Percentiles rank a stretch among this genome's conserved stretches.
These are phyloP conservation scores for Acanthisitta chloris DNA, from an alignment of 2,113 vertebrate species.

Conservation along the genomic window DNA sequence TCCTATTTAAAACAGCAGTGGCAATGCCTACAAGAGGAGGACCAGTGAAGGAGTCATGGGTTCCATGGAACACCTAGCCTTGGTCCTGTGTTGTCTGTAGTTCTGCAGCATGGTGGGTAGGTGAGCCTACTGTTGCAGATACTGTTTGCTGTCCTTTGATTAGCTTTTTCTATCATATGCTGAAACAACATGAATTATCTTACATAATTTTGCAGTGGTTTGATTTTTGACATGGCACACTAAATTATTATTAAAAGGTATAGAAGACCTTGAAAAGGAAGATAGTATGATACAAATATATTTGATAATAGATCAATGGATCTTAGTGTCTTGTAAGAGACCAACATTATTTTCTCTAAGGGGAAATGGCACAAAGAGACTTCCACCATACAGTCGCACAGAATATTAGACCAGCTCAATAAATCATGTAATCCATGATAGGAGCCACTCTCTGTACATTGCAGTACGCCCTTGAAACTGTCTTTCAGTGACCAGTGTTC, in stretches of 20 bases:
- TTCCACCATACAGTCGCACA: not conserved
- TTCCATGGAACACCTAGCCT: fast-evolving
- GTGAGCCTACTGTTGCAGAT: not conserved
- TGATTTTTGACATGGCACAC: not conserved
- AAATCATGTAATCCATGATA: not conserved
- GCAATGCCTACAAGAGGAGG: not conserved
- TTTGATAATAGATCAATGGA: not conserved
- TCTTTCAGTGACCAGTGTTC: not conserved
- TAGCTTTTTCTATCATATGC: not conserved
- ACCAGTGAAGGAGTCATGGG: not conserved
- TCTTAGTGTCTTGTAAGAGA: not conserved
- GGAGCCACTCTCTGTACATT: not conserved
- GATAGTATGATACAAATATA: not conserved
- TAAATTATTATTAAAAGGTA: not conserved
- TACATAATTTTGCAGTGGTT: not conserved
- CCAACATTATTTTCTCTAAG: not conserved
- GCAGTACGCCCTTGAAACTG: not conserved
- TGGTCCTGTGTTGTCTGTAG: not conserved
- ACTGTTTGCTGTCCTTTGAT: not conserved
- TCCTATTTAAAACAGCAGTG: not conserved
- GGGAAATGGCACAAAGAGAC: not conserved
- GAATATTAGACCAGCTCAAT: not conserved
- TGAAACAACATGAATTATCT: not conserved
- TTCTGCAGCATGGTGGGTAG: not conserved
- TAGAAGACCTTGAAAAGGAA: not conserved